phyloP scores from a whole-genome alignment of 2,888 invertebrate species.

The Lymantria monacha region DNA sequence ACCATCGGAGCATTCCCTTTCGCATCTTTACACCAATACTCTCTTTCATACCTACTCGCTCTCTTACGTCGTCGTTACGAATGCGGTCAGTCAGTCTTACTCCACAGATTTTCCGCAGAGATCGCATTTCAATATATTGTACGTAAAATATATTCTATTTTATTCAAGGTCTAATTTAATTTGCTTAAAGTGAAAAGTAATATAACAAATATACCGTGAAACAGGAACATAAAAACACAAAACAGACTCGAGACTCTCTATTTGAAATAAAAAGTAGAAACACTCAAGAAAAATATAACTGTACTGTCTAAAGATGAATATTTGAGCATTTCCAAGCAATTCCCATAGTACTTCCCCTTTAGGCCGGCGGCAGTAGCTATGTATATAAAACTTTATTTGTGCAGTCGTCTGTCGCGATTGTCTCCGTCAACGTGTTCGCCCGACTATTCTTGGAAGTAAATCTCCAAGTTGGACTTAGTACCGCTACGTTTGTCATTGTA shows the following conservation, averaged over 20 bases:
- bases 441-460: conserved; percentile 40
- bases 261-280: conserved; percentile 2
- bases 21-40: no score
- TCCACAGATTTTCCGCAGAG: no score
- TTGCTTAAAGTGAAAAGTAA: no score
- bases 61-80: no score
- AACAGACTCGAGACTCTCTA: background rate
- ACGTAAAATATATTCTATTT: no score
- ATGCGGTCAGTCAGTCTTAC: no score
- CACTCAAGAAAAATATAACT: conserved; percentile 9
- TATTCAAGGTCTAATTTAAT: no score
- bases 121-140: no score
- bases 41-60: no score
- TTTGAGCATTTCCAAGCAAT: conserved; percentile 26
- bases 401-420: conserved; percentile 43
- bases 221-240: conserved; percentile 1
- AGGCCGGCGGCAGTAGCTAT: conserved; percentile 33
- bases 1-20: no score
- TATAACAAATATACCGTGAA: background rate
- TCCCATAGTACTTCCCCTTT: conserved; percentile 35
- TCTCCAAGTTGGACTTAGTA: conserved; percentile 24
- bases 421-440: conserved; percentile 28
- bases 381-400: conserved; percentile 45
- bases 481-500: background rate
- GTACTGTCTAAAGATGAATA: conserved; percentile 16